These are phyloP conservation scores for Hirtodrosophila duncani DNA, from an alignment of 2,888 invertebrate genomes.

Conservation along the genomic window DNA sequence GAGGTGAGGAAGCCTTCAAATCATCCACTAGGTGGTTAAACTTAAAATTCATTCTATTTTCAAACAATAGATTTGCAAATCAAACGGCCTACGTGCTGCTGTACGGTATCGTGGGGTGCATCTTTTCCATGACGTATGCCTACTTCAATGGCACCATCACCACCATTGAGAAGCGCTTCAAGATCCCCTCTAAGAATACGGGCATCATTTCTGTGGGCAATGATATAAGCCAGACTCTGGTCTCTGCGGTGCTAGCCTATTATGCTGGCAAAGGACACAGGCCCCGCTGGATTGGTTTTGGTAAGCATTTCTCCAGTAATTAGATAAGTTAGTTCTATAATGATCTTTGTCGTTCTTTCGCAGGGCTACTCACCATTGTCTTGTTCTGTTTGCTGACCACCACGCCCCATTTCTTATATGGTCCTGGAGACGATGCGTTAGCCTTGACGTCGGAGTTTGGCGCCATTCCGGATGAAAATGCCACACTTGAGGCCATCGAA, in stretches of 20 bases:
- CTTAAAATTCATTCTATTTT: conserved; percentile 69
- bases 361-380: conserved; percentile 81
- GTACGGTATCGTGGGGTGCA: conserved; percentile 84
- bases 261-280: conserved; percentile 85
- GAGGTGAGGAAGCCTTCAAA: conserved; percentile 80
- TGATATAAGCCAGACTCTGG: conserved; percentile 85
- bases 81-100: conserved; percentile 80
- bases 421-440: conserved; percentile 84
- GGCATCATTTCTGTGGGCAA: conserved; percentile 86
- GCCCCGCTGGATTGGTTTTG: conserved; percentile 85
- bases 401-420: conserved; percentile 84
- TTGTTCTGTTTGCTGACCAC: conserved; percentile 84
- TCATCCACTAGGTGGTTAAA: no score
- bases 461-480: conserved; percentile 77
- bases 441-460: conserved; percentile 82
- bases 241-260: conserved; percentile 83
- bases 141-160: conserved; percentile 87
- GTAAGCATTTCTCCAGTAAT: conserved; percentile 39
- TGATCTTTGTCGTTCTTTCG: not conserved
- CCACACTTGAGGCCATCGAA: conserved; percentile 78
- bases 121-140: conserved; percentile 84
- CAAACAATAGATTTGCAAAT: conserved; percentile 75
- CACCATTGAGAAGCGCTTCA: conserved; percentile 85
- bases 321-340: accelerated
- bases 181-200: conserved; percentile 85